phyloP scores from a whole-genome alignment of 1,140 invertebrate genomes.

The Zaprionus ghesquierei region DNA sequence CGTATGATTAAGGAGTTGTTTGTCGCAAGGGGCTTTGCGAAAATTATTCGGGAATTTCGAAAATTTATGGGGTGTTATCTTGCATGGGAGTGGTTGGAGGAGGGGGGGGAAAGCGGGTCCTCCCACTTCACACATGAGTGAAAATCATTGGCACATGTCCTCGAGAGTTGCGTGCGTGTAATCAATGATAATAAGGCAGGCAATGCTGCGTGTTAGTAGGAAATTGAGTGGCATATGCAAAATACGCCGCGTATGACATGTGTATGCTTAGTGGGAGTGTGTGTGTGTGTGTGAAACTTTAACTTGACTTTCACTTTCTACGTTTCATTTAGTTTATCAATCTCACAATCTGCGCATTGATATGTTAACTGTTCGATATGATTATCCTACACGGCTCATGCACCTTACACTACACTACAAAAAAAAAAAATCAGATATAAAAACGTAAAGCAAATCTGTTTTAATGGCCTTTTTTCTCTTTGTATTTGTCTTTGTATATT shows the following conservation, averaged over 20 bases:
- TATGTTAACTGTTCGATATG: not conserved
- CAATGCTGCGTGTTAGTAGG: conserved; percentile 49
- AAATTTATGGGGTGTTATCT: conserved; percentile 37
- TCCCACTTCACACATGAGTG: conserved; percentile 34
- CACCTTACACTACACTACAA: conserved; percentile 19
- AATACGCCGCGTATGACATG: conserved; percentile 52
- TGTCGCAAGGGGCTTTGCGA: conserved; percentile 32
- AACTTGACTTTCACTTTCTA: conserved; percentile 50
- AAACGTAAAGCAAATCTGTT: conserved; percentile 37
- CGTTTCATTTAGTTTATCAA: conserved; percentile 55
- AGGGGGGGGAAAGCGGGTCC: not conserved
- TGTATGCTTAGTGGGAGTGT: conserved; percentile 20
- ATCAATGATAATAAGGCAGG: conserved; percentile 40
- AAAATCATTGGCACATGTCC: conserved; percentile 4
- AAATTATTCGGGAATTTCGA: conserved; percentile 66
- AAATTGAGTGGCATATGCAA: conserved; percentile 63
- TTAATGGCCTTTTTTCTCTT: conserved; percentile 65
- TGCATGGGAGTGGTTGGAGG: not conserved
- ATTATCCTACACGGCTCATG: conserved; percentile 26
- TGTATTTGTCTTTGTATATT: conserved; percentile 63
- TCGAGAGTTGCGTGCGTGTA: conserved; percentile 17
- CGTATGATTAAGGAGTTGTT: conserved; percentile 65
- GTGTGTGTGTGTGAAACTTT: conserved; percentile 51
- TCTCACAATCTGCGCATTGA: conserved; percentile 8
- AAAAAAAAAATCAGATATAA: not conserved